Base-by-base conservation (phyloP, 2,888 invertebrate genomes). In the Eupeodes luniger region DNA sequence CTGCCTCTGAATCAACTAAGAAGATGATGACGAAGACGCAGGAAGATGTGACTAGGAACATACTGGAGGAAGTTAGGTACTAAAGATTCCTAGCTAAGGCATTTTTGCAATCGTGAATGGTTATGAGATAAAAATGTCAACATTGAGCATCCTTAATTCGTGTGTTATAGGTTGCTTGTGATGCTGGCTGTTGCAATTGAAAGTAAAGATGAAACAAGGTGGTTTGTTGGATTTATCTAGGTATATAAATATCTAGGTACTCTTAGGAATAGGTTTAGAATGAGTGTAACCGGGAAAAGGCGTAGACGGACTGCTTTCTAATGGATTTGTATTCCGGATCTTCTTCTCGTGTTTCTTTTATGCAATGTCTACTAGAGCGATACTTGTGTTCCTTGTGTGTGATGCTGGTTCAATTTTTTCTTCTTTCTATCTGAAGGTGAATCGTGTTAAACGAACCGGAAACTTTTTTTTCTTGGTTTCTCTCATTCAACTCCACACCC, bases 371-470 rank as follows among this genome's bases (percentile, higher is more conserved):
- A 40, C 40, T 9, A 40, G 40, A 70, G 61, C 62, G 36, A 69
- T 70, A 67, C 55, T 49, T 76, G 67, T 36, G 57, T 27, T 47
- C n/a, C 19, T 44, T 44, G 64, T 44, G 40, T 64, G 49, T 51
- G 16, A 6, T 34, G 10, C 47, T 70, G 12, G 27, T 10, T 53
- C 16, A 40, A 40, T 27, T 51, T 59, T 59, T 62, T 77, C n/a
- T 9, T 78, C 11, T 47, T 34, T 40, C 44, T 67, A 72, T 78
- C 81, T 75, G 85, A 81, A 88, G 88, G 85, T 88, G 88, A 88
- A 81, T 3, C 81, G 77, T 88, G 88, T 88, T 88, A 88, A 88
- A 88, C 88, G 88, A 88, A 88, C 88, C 85, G 88, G 85, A 88
- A 88, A 85, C 81, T 81, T 88, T 81, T 81, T 40, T 84, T 87